Evolutionary conservation across 2,797 vertebrate species (phyloP).

Genomic region (Spondyliosoma cantharus): DNA sequence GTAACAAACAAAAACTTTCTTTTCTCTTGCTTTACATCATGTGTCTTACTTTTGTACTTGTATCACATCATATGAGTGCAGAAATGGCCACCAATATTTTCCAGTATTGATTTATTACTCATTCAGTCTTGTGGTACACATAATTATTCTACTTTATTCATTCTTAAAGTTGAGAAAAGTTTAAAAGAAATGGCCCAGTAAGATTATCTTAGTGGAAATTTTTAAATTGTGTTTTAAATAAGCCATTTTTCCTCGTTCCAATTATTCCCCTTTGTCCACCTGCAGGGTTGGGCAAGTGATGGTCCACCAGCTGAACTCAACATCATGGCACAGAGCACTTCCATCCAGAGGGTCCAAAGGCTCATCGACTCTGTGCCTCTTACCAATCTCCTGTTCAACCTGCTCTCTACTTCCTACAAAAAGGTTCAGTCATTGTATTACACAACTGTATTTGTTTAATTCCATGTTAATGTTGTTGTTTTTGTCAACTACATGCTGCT

Average conservation of each 20-base stretch:
- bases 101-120: not conserved
- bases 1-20: not conserved
- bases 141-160: not conserved
- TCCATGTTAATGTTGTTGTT: not conserved
- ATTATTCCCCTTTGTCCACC: not conserved
- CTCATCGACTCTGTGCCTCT: conserved; percentile 97
- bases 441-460: not conserved
- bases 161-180: not conserved
- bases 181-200: not conserved
- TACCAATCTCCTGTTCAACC: conserved; percentile 94
- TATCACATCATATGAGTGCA: not conserved
- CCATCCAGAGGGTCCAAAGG: conserved; percentile 96
- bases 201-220: not conserved
- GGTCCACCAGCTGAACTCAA: conserved; percentile 95
- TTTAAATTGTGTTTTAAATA: not conserved
- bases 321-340: conserved; percentile 98
- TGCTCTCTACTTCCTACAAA: conserved; percentile 97
- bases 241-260: not conserved
- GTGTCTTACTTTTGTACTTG: not conserved
- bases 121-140: not conserved
- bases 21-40: too few species aligned
- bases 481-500: not conserved
- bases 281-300: conserved; percentile 92
- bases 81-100: not conserved
- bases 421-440: conserved; percentile 85